These are phyloP conservation scores for Danaus melanippus DNA, from an alignment of 1,140 invertebrate genomes.

Conservation along the genomic window DNA sequence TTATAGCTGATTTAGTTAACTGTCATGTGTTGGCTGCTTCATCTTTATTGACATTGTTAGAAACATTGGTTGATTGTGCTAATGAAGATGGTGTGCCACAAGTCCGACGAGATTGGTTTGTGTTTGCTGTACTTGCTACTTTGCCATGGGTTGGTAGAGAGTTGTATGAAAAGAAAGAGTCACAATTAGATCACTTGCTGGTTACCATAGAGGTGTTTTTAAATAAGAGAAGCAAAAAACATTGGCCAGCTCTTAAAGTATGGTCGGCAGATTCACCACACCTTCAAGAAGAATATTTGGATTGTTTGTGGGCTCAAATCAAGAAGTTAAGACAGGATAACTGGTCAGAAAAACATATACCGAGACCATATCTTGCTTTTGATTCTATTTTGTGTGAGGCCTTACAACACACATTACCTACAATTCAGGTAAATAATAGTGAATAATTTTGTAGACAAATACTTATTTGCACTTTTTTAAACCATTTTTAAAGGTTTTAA, in stretches of 20 bases:
- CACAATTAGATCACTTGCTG: slow-evolving; percentile 92
- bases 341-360: slow-evolving; percentile 98
- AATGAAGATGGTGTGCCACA: slow-evolving; percentile 94
- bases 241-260: slow-evolving; percentile 91
- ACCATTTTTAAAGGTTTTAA: no score
- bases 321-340: slow-evolving; percentile 93
- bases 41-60: slow-evolving; percentile 92
- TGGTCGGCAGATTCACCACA: slow-evolving; percentile 95
- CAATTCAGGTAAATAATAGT: slow-evolving; percentile 75
- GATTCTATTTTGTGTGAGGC: slow-evolving; percentile 96
- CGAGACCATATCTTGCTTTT: slow-evolving; percentile 95
- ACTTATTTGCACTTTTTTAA: no score
- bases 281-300: slow-evolving; percentile 98
- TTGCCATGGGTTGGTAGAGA: slow-evolving; percentile 97
- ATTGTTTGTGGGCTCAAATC: slow-evolving; percentile 95
- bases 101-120: slow-evolving; percentile 93
- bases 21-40: slow-evolving; percentile 96
- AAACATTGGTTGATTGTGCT: slow-evolving; percentile 94
- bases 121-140: slow-evolving; percentile 94
- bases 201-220: slow-evolving; percentile 96
- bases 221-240: slow-evolving; percentile 93
- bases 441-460: not conserved
- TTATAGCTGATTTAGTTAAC: slow-evolving; percentile 96
- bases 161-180: slow-evolving; percentile 97
- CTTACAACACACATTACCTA: slow-evolving; percentile 94